Evolutionary conservation across 1,140 invertebrate species (phyloP).

Genomic region (Papilio helenus): DNA sequence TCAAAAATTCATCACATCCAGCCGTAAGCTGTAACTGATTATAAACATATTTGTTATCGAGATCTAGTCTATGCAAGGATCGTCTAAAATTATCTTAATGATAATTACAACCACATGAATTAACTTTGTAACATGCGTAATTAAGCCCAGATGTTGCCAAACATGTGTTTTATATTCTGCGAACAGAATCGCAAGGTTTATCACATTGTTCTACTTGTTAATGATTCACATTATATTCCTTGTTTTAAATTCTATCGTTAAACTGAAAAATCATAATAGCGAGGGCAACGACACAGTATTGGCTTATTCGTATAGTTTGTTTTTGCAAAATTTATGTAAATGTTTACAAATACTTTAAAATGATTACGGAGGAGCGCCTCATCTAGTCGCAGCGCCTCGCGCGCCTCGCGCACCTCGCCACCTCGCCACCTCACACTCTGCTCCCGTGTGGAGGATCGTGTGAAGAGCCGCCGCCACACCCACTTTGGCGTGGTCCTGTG

Average conservation of each 20-base stretch:
- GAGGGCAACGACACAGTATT: conserved; percentile 7
- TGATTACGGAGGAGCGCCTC: no score
- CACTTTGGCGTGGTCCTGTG: no score
- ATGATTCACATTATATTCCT: not conserved
- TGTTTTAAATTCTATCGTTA: conserved; percentile 2
- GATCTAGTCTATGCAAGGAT: not conserved
- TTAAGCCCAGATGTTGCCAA: conserved; percentile 6
- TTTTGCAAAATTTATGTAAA: not conserved
- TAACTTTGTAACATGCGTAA: conserved; percentile 2
- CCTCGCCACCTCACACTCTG: no score
- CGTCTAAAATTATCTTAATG: not conserved
- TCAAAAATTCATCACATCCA: not conserved
- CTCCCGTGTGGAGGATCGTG: no score
- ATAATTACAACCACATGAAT: conserved; percentile 16
- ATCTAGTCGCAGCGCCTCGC: no score
- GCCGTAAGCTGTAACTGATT: not conserved
- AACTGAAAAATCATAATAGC: not conserved
- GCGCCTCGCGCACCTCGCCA: no score
- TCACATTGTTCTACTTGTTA: not conserved
- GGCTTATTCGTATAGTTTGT: not conserved
- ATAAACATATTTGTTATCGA: not conserved
- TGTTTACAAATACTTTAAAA: not conserved
- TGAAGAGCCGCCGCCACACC: no score
- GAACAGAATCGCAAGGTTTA: not conserved
- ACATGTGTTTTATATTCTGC: conserved; percentile 1